Base-by-base conservation (phyloP, 1,140 invertebrate species). In the Bursaphelenchus mucronatus region DNA sequence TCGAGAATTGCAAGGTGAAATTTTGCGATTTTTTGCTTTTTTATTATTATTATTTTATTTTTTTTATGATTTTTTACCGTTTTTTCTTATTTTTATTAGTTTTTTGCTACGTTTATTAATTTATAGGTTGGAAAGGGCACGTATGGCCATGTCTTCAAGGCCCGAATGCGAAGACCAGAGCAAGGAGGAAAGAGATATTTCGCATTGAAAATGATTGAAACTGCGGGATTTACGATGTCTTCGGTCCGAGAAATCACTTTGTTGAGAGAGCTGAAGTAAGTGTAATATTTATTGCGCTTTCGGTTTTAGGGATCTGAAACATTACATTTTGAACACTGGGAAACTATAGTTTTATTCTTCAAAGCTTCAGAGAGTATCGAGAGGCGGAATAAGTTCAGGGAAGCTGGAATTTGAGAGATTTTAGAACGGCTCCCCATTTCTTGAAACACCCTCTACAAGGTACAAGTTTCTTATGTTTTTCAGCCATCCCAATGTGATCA, bases 181-280 rank as follows among this genome's bases (percentile, higher is more conserved):
- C 59, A 63, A 19, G 70, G 71, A 9, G 39, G 53, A n/a, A 82
- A 81, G 17, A 81, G 82, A 83, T 91, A 95, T 82, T 98, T 96
- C 87, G 96, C 95, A 4, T 84, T 99, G 43, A 99, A 99, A 83
- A 92, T 97, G 84, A 99, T 99, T 59, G 96, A 99, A 87, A 94
- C 94, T 3, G 94, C 93, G 65, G 95, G 96, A 0, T 87, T 99
- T 9, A 97, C 94, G 2, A 99, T 98, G 94, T 97, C 94, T 63
- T 95, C 95, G 39, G 98, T 95, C 82, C 86, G 96, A 80, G 96
- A 99, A 88, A 97, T 99, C 70, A 94, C 96, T 53, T 89, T 97
- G 85, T 86, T 99, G n/a, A 84, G 96, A 67, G 96, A 99, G 86
- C 82, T 99, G 47, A 97, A 97, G 81, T 95, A 97, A 49, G 39